These are phyloP conservation scores for Tipula unca DNA, from an alignment of 2,888 invertebrate genomes.

Conservation along the genomic window DNA sequence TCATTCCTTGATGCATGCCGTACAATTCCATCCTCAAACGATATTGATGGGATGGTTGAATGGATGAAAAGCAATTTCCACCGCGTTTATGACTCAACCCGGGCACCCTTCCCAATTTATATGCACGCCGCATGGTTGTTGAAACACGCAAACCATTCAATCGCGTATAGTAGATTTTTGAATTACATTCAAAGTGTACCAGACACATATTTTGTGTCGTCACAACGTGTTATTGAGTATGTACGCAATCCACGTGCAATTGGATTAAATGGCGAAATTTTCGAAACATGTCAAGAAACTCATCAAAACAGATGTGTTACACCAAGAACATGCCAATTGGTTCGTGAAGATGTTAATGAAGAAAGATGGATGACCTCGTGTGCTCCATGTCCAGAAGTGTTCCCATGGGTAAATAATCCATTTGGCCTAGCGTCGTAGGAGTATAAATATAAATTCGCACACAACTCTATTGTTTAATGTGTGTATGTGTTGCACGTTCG, in stretches of 20 bases:
- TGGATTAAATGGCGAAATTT: slow-evolving; percentile 28
- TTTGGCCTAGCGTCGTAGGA: slow-evolving; percentile 41
- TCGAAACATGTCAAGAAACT: slow-evolving; percentile 32
- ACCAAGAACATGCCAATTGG: slow-evolving; percentile 33
- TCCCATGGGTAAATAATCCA: slow-evolving; percentile 50
- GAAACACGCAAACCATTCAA: slow-evolving; percentile 41
- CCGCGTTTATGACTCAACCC: slow-evolving; percentile 52
- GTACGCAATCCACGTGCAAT: slow-evolving; percentile 34
- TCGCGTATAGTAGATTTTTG: slow-evolving; percentile 49
- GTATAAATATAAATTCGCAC: too few species aligned
- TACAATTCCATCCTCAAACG: slow-evolving; percentile 37
- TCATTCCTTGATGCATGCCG: slow-evolving; percentile 50
- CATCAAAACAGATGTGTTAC: slow-evolving; percentile 30
- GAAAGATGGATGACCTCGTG: slow-evolving; percentile 46
- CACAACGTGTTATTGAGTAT: slow-evolving; percentile 35
- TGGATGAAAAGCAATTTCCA: slow-evolving; percentile 57
- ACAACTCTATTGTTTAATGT: too few species aligned
- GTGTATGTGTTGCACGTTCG: too few species aligned
- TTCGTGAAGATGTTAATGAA: slow-evolving; percentile 33
- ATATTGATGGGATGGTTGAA: slow-evolving; percentile 45
- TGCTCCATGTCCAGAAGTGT: slow-evolving; percentile 43
- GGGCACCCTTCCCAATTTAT: slow-evolving; percentile 59
- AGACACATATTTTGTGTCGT: slow-evolving; percentile 51
- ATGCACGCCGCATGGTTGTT: slow-evolving; percentile 58
- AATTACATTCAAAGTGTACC: slow-evolving; percentile 45